These are phyloP conservation scores for Gymnoscopelus microlampas DNA, from an alignment of 2,797 vertebrate genomes.

Conservation along the genomic window DNA sequence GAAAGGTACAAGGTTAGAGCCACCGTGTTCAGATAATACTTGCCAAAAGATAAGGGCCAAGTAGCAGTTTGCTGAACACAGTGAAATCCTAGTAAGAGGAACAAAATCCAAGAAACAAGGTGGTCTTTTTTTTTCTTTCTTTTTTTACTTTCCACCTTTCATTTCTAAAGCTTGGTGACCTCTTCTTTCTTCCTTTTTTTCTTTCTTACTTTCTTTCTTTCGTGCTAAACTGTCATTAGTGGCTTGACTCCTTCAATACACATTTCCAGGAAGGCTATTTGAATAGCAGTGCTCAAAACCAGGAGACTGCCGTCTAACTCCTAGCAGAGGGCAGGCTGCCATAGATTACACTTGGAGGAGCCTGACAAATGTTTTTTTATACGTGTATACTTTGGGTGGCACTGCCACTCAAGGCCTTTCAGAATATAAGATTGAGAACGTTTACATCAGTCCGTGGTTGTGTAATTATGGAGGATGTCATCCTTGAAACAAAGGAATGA, in stretches of 20 bases:
- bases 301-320: slow-evolving; percentile 13
- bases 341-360: slow-evolving; percentile 16
- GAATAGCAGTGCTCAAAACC: slow-evolving; percentile 14
- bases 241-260: neutral
- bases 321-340: slow-evolving; percentile 24
- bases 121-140: no score
- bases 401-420: slow-evolving; percentile 48
- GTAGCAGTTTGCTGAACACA: no score
- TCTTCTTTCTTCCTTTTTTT: no score
- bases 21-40: no score
- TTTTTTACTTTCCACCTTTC: no score
- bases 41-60: no score
- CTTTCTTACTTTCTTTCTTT: neutral
- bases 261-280: slow-evolving; percentile 8
- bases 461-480: slow-evolving; percentile 34
- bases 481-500: slow-evolving; percentile 31
- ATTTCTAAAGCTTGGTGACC: no score
- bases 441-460: slow-evolving; percentile 30
- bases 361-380: slow-evolving; percentile 45
- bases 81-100: no score
- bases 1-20: no score
- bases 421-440: slow-evolving; percentile 49
- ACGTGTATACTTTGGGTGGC: slow-evolving; percentile 57
- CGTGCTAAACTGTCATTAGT: neutral
- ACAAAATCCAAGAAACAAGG: no score